Conservation (phyloP, 2,797 vertebrate species). For the Capromys pilorides region DNA sequence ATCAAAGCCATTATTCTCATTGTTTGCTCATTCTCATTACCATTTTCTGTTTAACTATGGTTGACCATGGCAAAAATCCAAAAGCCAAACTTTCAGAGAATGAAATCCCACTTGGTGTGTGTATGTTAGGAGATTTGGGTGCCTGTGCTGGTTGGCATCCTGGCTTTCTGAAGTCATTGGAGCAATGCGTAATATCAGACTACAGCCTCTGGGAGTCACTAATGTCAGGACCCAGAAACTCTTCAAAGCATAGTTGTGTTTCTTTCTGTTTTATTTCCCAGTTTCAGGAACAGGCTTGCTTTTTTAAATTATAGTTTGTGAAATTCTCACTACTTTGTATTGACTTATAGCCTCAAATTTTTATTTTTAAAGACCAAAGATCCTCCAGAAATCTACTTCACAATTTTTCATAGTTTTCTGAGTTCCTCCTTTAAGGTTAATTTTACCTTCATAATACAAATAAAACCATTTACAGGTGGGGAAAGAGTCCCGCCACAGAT, state of each 20-base stretch:
- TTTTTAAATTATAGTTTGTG: neutral
- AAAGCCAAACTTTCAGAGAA: neutral
- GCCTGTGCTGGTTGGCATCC: rapidly evolving
- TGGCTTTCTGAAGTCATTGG: neutral
- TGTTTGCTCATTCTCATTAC: neutral
- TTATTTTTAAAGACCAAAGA: neutral
- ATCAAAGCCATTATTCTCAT: neutral
- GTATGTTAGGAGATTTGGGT: neutral
- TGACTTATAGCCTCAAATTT: neutral
- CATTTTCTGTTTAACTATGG: neutral
- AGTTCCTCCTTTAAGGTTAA: neutral
- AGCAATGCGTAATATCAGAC: neutral
- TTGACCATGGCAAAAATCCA: neutral
- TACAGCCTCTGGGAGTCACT: neutral
- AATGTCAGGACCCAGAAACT: neutral
- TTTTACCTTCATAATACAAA: neutral
- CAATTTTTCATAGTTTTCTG: neutral
- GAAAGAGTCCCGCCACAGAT: neutral
- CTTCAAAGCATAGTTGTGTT: neutral
- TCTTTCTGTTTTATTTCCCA: conserved; percentile 8
- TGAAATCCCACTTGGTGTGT: neutral
- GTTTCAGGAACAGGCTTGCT: neutral
- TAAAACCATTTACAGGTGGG: neutral
- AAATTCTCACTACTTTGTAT: neutral
- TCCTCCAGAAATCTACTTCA: neutral